phyloP scores from a whole-genome alignment of 2,113 vertebrate species.

The Colius striatus region DNA sequence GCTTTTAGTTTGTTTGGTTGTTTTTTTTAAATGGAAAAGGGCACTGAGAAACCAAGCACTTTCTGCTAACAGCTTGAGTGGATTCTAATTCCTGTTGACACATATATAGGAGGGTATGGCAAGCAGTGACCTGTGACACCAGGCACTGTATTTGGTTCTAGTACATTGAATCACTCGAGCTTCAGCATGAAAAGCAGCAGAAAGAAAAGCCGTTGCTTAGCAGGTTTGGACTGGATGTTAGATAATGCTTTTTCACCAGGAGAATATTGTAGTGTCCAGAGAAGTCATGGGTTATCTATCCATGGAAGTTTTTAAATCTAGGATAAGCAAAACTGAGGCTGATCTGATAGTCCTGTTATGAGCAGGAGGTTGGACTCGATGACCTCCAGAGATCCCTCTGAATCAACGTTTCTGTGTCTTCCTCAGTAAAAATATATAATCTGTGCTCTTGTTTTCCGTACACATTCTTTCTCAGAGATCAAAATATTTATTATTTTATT shows the following conservation, averaged over 20 bases:
- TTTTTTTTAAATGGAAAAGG: not conserved
- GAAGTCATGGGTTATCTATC: not conserved
- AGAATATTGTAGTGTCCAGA: not conserved
- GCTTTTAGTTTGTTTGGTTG: not conserved
- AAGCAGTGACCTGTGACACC: not conserved
- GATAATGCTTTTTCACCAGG: not conserved
- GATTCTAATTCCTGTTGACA: not conserved
- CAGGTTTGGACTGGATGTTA: not conserved
- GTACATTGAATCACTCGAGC: not conserved
- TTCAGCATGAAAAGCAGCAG: not conserved
- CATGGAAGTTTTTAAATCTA: not conserved
- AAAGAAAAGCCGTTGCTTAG: not conserved
- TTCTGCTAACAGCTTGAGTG: not conserved
- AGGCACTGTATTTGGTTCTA: not conserved
- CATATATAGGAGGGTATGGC: not conserved
- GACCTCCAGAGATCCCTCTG: not conserved
- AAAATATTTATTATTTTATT: not conserved
- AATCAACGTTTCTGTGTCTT: not conserved
- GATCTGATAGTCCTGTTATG: not conserved
- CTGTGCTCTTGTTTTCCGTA: not conserved
- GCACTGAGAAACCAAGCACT: not conserved
- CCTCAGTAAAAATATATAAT: not conserved
- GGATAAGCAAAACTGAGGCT: not conserved
- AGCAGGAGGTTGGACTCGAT: not conserved
- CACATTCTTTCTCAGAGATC: not conserved